A percentile compares a stretch with the other conserved stretches of the same genome.
Conservation (phyloP, 2,888 invertebrate genomes). For the Netelia melanura region DNA sequence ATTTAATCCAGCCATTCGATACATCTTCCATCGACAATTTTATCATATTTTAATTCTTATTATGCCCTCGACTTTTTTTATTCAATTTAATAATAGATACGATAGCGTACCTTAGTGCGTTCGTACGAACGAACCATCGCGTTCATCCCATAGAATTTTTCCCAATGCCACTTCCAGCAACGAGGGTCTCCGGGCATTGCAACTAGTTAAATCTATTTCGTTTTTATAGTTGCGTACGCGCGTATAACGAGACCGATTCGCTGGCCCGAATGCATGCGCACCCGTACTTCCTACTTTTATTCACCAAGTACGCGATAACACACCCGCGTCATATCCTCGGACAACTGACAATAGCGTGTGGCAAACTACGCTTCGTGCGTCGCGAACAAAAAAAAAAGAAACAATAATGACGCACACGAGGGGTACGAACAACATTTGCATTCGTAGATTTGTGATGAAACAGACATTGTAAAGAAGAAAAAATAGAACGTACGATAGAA, state of each 20-base stretch:
- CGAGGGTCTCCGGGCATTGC: constrained; percentile 29
- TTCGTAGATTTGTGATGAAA: constrained; percentile 2
- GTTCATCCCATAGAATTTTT: constrained; percentile 36
- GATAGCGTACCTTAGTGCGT: not conserved
- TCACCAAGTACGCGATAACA: constrained; percentile 59
- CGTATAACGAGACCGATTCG: constrained; percentile 46
- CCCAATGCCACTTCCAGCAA: constrained; percentile 43
- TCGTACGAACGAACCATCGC: not conserved
- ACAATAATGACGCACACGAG: constrained; percentile 8
- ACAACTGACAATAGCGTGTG: constrained; percentile 54
- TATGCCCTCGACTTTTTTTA: too few relatives aligned
- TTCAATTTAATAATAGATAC: too few relatives aligned
- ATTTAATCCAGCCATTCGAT: too few relatives aligned
- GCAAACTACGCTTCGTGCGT: constrained; percentile 48
- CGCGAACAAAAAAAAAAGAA: constrained; percentile 51
- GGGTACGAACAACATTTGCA: constrained; percentile 43
- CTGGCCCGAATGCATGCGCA: constrained; percentile 59
- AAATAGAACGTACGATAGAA: not conserved
- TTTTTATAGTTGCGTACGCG: constrained; percentile 22
- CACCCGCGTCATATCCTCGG: constrained; percentile 57
- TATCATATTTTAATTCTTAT: too few relatives aligned
- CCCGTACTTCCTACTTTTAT: constrained; percentile 66
- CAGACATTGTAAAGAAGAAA: not conserved
- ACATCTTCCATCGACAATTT: too few relatives aligned
- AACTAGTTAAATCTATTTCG: constrained; percentile 5